Conservation (phyloP, 2,113 vertebrate genomes). For the Azemiops feae region DNA sequence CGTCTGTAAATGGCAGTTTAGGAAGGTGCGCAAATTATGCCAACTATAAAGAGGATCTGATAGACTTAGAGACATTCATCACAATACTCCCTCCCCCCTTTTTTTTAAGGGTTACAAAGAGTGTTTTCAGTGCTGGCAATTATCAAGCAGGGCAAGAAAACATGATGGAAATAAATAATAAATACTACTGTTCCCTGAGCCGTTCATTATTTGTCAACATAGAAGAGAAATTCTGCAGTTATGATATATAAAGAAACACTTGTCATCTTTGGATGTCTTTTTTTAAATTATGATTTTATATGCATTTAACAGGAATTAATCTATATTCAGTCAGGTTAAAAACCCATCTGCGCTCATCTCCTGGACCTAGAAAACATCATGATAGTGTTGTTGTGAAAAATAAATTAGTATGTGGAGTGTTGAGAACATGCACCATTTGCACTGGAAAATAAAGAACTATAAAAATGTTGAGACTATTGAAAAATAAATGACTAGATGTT, state of each 20-base stretch:
- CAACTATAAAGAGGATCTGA: not conserved
- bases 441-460: not conserved
- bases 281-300: not conserved
- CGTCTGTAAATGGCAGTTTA: not conserved
- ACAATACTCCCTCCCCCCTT: too few relatives aligned
- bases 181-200: not conserved
- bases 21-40: not conserved
- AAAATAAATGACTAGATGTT: not conserved
- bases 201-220: not conserved
- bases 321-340: not conserved
- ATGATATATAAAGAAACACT: not conserved
- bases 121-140: not conserved
- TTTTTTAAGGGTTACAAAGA: too few relatives aligned
- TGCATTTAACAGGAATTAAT: not conserved
- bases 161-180: not conserved
- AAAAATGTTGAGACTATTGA: too few relatives aligned
- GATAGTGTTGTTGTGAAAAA: not conserved
- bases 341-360: too few relatives aligned
- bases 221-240: not conserved
- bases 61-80: not conserved
- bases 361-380: not conserved
- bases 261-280: not conserved
- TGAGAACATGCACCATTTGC: not conserved
- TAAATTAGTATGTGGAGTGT: not conserved
- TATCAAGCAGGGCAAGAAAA: not conserved